Evolutionary conservation across 2,888 invertebrate species (phyloP), one percentile per base, ranked within the genome.

Genomic region (Trisateles emortualis): DNA sequence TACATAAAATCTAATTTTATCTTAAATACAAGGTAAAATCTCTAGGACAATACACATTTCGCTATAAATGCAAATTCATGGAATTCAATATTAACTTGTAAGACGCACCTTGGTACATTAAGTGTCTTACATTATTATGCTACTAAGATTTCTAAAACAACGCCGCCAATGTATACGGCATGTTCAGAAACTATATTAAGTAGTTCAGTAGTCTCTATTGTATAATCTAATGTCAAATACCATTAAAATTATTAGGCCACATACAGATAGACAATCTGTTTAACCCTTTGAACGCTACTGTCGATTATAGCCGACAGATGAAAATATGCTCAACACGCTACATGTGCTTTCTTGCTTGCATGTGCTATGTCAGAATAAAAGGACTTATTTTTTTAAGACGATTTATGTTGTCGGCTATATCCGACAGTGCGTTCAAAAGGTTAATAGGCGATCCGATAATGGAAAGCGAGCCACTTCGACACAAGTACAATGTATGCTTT

Each of bases 1-100:
- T 82, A 54, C 81, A 78, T 78, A 82, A 85, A 74, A 83, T 82
- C 87, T 90, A 86, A 86, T 74, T 81, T 75, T 87, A 88, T 84
- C 89, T 90, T 89, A 91, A 88, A 87, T 86, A 88, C 83, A 87
- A 86, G 87, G 88, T 89, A 88, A 88, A 90, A 90, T 90, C 90
- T 92, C 89, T 91, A 92, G 88, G 87, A 91, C 90, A 86, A 90
- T 87, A 91, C 84, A 88, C 89, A 89, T 89, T 90, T 91, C 88
- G 87, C 86, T 90, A 90, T 90, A 92, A 92, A 92, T 92, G 92
- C 92, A 92, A 92, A 92, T 92, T 92, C 92, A 92, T 90, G 92
- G 92, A 92, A 92, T 92, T 92, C 91, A 92, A 90, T 86, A 89
- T 86, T 79, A 86, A 79, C 76, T n/a, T 76, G 81, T 89, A 91